Base-by-base conservation (phyloP, 2,113 vertebrate genomes). In the Grantiella picta region DNA sequence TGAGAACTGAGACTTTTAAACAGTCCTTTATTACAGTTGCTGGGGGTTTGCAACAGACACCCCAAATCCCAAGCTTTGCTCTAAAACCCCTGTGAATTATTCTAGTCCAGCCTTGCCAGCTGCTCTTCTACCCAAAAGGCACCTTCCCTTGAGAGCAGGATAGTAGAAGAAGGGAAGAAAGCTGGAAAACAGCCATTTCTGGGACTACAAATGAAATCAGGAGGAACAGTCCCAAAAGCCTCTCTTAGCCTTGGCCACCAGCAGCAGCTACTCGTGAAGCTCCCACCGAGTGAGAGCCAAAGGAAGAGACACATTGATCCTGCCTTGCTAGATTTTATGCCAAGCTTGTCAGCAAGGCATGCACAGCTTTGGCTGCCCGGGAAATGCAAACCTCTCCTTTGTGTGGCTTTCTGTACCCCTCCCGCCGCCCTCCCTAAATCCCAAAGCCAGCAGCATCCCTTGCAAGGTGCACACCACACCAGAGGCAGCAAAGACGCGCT, bases 1-100 rank as follows among this genome's bases (percentile, higher is more conserved):
- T 53, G 80, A 94, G 76, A 84, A 86, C 50, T 12, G 60, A 77
- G 76, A 83, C 38, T 90, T 93, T 65, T 78, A 94, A 94, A n/a
- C 36, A 89, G 77, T 29, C 61, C 57, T 90, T 95, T 89, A 71
- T 85, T 91, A 78, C 59, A 70, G 63, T 64, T 79, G 77, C 42
- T 40, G 31, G 27, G 31, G n/a, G 38, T 80, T 92, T 91, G 63
- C 82, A 82, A 86, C 38, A 90, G 66, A 93, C 42, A 92, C 42
- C 61, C 54, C 57, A 89, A 82, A 94, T 54, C 49, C 49, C 72
- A 79, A 82, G 59, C 75, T 75, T 80, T 72, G 21, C n/a, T 44
- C 44, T 82, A 88, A 95, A 95, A 13, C 68, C 38, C 52, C 15
- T 14, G 36, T 61, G 83, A 68, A 69, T 64, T 38, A 36, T 68